These are phyloP conservation scores for Garra rufa DNA, from an alignment of 2,113 vertebrate genomes.

Conservation along the genomic window DNA sequence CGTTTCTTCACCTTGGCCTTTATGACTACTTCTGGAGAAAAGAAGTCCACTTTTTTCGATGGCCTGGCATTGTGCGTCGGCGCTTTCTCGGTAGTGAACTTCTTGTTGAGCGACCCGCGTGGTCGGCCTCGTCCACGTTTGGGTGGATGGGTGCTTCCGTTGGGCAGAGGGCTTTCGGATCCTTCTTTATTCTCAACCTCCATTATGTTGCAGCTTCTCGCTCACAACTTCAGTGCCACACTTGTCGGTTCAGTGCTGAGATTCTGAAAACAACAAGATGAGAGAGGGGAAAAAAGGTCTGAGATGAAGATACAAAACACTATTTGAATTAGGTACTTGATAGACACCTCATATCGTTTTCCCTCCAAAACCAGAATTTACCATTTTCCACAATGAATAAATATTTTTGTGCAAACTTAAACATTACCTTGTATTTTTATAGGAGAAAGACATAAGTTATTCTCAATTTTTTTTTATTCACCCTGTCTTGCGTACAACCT, in stretches of 20 bases:
- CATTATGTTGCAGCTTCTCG: slow-evolving; percentile 40
- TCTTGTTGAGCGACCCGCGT: slow-evolving; percentile 55
- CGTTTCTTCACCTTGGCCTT: slow-evolving; percentile 52
- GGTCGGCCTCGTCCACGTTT: slow-evolving; percentile 63
- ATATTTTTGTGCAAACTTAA: neutral
- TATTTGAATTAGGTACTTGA: neutral
- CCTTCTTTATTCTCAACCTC: slow-evolving; percentile 42
- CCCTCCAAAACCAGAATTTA: neutral
- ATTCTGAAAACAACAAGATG: slow-evolving; percentile 11
- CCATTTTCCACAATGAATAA: neutral
- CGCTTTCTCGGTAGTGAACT: slow-evolving; percentile 30
- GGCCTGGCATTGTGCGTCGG: slow-evolving; percentile 46
- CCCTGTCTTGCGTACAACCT: neutral
- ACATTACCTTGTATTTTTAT: neutral
- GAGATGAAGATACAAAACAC: no score
- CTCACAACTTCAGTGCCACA: slow-evolving; percentile 35
- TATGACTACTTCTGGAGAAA: slow-evolving; percentile 45
- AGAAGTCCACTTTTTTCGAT: slow-evolving; percentile 53
- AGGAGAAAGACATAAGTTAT: neutral
- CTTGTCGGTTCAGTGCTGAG: slow-evolving; percentile 18
- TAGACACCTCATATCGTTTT: neutral
- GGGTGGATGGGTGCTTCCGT: slow-evolving; percentile 42
- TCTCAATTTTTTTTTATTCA: neutral
- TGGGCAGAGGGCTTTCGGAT: slow-evolving; percentile 38
- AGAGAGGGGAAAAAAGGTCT: neutral